These are phyloP conservation scores for Bos taurus DNA, from an alignment of 2,113 vertebrate genomes.

Conservation along the genomic window ARS-UCD2.0 NC_037344.1:51532001-51532500, in stretches of 20 bases:
- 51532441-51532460: rapidly evolving
- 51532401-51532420: rapidly evolving
- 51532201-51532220: no score
- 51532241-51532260: background rate
- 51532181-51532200: background rate
- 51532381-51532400: rapidly evolving
- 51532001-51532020: rapidly evolving
- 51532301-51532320: background rate
- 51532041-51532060: no score
- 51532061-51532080: background rate
- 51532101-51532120: background rate
- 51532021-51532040: background rate
- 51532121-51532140: no score
- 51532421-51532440: background rate
- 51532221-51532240: background rate
- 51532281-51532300: background rate
- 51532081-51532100: background rate
- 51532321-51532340: background rate
- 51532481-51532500: background rate
- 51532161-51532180: background rate
- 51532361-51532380: background rate
- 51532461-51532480: rapidly evolving
- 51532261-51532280: background rate
- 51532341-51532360: background rate
- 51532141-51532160: background rate